Evolutionary conservation across 2,888 invertebrate species (phyloP), one percentile per base, ranked within the genome.

Genomic region (Eristalis pertinax): DNA sequence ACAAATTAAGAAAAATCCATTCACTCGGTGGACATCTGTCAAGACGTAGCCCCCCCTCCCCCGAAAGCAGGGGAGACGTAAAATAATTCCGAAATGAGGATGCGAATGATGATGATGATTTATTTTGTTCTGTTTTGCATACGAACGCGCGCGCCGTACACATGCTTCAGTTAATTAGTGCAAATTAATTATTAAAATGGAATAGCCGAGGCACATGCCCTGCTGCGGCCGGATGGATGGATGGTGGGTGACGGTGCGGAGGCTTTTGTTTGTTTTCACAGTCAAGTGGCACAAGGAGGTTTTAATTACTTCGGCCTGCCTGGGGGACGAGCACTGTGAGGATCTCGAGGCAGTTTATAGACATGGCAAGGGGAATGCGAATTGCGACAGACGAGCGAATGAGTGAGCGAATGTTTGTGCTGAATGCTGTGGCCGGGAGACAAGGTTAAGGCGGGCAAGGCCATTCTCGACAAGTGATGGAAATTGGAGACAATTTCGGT

Each of bases 41-140:
- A 50, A 50, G n/a, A 19, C 43, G 19, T 4, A 4, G 2, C 1
- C 43, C 19, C n/a, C 19, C 4, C 19, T 4, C 50, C n/a, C n/a
- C n/a, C n/a, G n/a, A n/a, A n/a, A n/a, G 35, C n/a, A n/a, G 0
- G 50, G 19, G 19, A 50, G 50, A 5, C n/a, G 13, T 43, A 50
- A 19, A 50, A 19, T n/a, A 19, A 19, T n/a, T 19, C 50, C 7
- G 19, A 50, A 50, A 19, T 77, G 38, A 56, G 41, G 60, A 77
- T 19, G 69, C 78, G 64, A 62, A 62, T 76, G 65, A 77, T 50
- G 50, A 84, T 78, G 69, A 84, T 69, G 68, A 72, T 82, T 73
- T 73, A 65, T 70, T 56, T 32, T 15, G 15, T 26, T 64, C 74
- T 60, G n/a, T 43, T 69, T 78, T 76, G 69, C 69, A 77, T 77